Evolutionary conservation across 2,888 invertebrate species (phyloP), one percentile per base, ranked within the genome.

Genomic region (Flexamia atlantica): DNA sequence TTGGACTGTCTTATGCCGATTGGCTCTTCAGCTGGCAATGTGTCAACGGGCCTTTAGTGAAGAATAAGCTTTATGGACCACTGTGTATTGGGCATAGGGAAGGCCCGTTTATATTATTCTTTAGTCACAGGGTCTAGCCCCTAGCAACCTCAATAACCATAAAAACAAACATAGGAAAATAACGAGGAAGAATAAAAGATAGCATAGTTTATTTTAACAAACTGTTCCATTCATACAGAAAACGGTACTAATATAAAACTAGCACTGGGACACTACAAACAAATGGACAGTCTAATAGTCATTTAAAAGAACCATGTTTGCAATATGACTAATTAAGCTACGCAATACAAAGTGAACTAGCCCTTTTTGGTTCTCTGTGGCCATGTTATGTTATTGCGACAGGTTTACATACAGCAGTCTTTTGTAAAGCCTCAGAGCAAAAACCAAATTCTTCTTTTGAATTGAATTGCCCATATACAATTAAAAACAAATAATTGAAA

Each of bases 201-300:
- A 64, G 64, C 64, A 64, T 64, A 64, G 64, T 64, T 64, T 64
- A 64, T 64, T 64, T 23, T 57, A 64, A 64, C 64, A 64, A 64
- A 64, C 64, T 64, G 64, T 64, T 64, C 64, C 64, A 64, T 64
- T 64, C 64, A 4, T 30, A 64, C 64, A 64, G 64, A 64, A 64
- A 64, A 64, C 64, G 20, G 30, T 64, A 28, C 64, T 64, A 64
- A 57, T 57, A 57, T 14, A 64, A 64, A 64, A 64, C 64, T 64
- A 64, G 25, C 30, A 64, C 64, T 64, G 64, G 64, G 28, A 30
- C 64, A 64, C 64, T 64, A 64, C 64, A 64, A 64, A 64, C 64
- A 64, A 64, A 64, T 30, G 14, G 25, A 64, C 64, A 64, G 64
- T 28, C 25, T 64, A 64, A 64, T 20, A 64, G 64, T 64, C 30